Conservation (phyloP, 2,888 invertebrate genomes). For the Melipona beecheii region DNA sequence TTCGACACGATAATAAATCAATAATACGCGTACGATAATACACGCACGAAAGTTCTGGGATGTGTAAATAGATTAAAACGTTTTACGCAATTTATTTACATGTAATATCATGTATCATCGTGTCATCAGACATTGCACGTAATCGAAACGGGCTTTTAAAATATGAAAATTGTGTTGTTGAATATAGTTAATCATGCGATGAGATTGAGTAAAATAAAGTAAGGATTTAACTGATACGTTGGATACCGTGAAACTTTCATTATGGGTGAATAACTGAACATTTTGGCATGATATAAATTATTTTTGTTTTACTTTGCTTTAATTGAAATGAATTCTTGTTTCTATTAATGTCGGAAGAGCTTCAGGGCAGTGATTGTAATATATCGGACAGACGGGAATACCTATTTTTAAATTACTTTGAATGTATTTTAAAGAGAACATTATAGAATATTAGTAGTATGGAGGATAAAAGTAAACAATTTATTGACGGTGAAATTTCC, state of each 20-base stretch:
- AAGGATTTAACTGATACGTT: neutral
- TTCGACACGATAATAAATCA: too few relatives aligned
- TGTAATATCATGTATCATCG: neutral
- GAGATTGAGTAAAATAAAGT: neutral
- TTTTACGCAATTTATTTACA: constrained; percentile 4
- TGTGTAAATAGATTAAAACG: neutral
- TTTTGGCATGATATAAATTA: neutral
- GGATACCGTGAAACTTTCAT: neutral
- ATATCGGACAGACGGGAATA: too few relatives aligned
- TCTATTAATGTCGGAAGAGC: too few relatives aligned
- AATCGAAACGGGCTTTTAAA: constrained; percentile 11
- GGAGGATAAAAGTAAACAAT: too few relatives aligned
- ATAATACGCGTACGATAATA: neutral
- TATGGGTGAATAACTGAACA: neutral
- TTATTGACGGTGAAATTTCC: too few relatives aligned
- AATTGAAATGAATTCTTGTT: neutral
- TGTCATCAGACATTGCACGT: constrained; percentile 2
- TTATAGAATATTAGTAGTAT: too few relatives aligned
- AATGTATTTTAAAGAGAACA: too few relatives aligned
- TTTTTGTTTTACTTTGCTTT: neutral
- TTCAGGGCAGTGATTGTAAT: too few relatives aligned
- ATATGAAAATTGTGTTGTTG: constrained; percentile 9
- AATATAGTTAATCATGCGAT: constrained; percentile 9
- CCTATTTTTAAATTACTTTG: too few relatives aligned
- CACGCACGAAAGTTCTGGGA: neutral